Evolutionary conservation across 2,888 invertebrate species (phyloP), one percentile per base, ranked within the genome.

Genomic region (Hoplodrina ambigua): DNA sequence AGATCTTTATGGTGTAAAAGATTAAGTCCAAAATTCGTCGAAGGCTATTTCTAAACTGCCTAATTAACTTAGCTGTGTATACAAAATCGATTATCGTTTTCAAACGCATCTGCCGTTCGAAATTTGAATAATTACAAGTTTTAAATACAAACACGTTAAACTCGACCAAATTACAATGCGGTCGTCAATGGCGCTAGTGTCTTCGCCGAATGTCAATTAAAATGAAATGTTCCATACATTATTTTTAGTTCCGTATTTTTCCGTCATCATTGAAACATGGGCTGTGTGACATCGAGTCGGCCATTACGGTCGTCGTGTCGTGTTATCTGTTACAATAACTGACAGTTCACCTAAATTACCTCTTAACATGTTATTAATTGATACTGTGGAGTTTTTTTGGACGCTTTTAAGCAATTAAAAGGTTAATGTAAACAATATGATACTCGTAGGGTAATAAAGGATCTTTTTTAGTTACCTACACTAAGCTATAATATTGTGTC

Each of bases 61-160:
- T 86, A 75, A 84, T 77, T 74, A 78, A 76, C 67, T 68, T 57
- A 77, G 54, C 30, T 46, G 63, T 64, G 49, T 63, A 64, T 58
- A 77, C 69, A 67, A 81, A 83, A 83, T 84, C 79, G 85, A 84
- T 84, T 85, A 84, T 74, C 89, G 89, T 88, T 89, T 87, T 84
- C 86, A 87, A 86, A 90, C 88, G 90, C 95, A 95, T 95, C 94
- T 94, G 95, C 93, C 88, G 90, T 93, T 93, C 92, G 78, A 92
- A 93, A 93, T 94, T 95, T 94, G 89, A 94, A 94, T 94, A 94
- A 94, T 95, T 91, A 93, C 91, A 90, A 89, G 63, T 83, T 85
- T 69, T 71, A 67, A 89, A 92, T 90, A 92, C 90, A 91, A 88
- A 88, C 85, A 88, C 46, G 67, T 77, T 55, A 71, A 80, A 79